These are phyloP conservation scores for Zosterops japonicus DNA, from an alignment of 2,113 vertebrate genomes.

Conservation along the genomic window DNA sequence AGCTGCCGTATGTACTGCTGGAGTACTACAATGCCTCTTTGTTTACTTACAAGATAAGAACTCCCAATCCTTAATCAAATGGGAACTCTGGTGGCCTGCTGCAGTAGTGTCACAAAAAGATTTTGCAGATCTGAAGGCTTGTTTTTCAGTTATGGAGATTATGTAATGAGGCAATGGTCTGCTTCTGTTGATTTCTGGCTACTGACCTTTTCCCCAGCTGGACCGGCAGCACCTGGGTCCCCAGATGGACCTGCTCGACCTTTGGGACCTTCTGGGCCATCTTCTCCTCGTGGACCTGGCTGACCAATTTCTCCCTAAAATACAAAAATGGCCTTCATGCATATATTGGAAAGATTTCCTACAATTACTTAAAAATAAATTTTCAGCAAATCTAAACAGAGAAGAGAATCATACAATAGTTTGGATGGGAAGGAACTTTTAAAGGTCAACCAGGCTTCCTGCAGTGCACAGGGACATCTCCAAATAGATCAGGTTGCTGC, in stretches of 20 bases:
- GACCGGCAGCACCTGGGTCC: conserved; percentile 87
- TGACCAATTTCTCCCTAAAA: conserved; percentile 90
- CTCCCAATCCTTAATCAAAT: not conserved
- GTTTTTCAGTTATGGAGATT: not conserved
- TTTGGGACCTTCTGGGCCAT: conserved; percentile 97
- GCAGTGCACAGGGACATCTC: not conserved
- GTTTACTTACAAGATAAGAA: not conserved
- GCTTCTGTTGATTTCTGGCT: not conserved
- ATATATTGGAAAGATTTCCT: not conserved
- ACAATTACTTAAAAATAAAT: not conserved
- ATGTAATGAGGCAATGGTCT: not conserved
- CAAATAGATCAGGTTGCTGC: not conserved
- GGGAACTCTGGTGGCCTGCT: not conserved
- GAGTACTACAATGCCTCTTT: not conserved
- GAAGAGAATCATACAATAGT: not conserved
- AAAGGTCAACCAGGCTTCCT: not conserved
- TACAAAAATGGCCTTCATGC: not conserved
- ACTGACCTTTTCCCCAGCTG: conserved; percentile 92
- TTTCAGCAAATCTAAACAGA: not conserved
- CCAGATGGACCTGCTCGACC: conserved; percentile 89
- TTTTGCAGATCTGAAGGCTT: not conserved
- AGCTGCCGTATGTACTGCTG: not conserved
- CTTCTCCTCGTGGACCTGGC: conserved; percentile 88
- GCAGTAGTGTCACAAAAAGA: not conserved
- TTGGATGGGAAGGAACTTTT: not conserved